A percentile compares a stretch with the other conserved stretches of the same genome.
Evolutionary conservation across 2,797 vertebrate genomes (phyloP).

Genomic region (Typhlichthys subterraneus): DNA sequence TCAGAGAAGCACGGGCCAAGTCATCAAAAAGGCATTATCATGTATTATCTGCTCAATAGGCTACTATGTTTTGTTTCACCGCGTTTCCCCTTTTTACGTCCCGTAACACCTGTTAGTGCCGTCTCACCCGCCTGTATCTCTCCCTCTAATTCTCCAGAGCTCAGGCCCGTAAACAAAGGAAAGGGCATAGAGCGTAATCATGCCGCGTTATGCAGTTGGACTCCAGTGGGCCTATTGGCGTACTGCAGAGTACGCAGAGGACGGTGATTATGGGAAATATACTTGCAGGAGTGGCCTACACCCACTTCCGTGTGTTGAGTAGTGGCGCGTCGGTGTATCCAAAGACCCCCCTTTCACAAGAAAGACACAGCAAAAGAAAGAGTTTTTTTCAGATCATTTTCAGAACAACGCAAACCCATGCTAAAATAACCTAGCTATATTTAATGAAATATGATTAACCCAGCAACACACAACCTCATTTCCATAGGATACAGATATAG

Average conservation of each 20-base stretch:
- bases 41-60: constrained; percentile 30
- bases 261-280: constrained; percentile 61
- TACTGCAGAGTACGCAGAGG: constrained; percentile 55
- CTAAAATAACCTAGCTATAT: constrained; percentile 76
- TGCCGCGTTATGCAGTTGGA: constrained; percentile 56
- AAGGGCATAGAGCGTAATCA: constrained; percentile 65
- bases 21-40: constrained; percentile 40
- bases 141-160: constrained; percentile 37
- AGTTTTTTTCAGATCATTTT: background rate
- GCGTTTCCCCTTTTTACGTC: constrained; percentile 11
- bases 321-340: background rate
- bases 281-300: constrained; percentile 20
- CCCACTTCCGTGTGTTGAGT: constrained; percentile 26
- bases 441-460: constrained; percentile 78
- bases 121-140: constrained; percentile 31
- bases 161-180: constrained; percentile 51
- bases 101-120: constrained; percentile 24
- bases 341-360: background rate
- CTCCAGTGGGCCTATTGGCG: constrained; percentile 49
- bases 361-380: background rate
- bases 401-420: constrained; percentile 11
- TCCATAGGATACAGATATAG: constrained; percentile 82
- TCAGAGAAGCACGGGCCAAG: constrained; percentile 35
- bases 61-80: constrained; percentile 7
- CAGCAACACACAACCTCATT: constrained; percentile 83